A percentile compares a stretch with the other conserved stretches of the same genome.
Evolutionary conservation across 2,888 invertebrate genomes (phyloP).

Genomic region (Lasius platythorax): DNA sequence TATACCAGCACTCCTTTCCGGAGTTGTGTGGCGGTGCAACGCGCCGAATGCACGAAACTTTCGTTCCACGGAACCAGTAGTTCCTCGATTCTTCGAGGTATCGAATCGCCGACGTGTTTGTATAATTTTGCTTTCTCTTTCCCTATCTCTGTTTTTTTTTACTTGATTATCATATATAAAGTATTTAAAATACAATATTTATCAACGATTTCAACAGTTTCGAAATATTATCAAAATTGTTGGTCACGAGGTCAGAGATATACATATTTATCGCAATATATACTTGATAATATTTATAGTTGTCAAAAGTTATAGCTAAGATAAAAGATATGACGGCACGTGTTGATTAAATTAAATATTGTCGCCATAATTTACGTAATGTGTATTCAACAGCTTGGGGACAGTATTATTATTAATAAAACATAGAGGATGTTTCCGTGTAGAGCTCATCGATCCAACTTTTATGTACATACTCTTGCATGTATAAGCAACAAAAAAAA

Average conservation of each 20-base stretch:
- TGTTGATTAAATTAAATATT: background rate
- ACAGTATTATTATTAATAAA: slow-evolving; percentile 47
- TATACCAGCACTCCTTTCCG: slow-evolving; percentile 44
- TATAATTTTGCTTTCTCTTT: background rate
- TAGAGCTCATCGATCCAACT: slow-evolving; percentile 29
- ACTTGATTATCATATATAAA: too few species aligned
- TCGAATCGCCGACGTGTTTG: background rate
- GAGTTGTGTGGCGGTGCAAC: slow-evolving; percentile 58
- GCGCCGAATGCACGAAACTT: slow-evolving; percentile 65
- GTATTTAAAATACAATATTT: too few species aligned
- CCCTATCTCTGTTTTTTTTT: background rate
- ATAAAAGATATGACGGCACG: background rate
- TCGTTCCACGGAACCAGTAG: slow-evolving; percentile 61
- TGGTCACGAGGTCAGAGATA: too few species aligned
- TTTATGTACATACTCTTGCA: background rate
- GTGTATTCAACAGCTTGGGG: slow-evolving; percentile 24
- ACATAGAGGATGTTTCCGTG: slow-evolving; percentile 7
- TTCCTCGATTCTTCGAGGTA: slow-evolving; percentile 51
- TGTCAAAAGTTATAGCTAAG: background rate
- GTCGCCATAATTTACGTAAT: slow-evolving; percentile 7
- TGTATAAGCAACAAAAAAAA: slow-evolving; percentile 30
- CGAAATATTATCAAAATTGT: too few species aligned
- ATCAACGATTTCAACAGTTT: too few species aligned
- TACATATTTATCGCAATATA: background rate
- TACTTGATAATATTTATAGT: background rate